phyloP scores from a whole-genome alignment of 2,113 vertebrate species.

The Sterrhoptilus dennistouni region DNA sequence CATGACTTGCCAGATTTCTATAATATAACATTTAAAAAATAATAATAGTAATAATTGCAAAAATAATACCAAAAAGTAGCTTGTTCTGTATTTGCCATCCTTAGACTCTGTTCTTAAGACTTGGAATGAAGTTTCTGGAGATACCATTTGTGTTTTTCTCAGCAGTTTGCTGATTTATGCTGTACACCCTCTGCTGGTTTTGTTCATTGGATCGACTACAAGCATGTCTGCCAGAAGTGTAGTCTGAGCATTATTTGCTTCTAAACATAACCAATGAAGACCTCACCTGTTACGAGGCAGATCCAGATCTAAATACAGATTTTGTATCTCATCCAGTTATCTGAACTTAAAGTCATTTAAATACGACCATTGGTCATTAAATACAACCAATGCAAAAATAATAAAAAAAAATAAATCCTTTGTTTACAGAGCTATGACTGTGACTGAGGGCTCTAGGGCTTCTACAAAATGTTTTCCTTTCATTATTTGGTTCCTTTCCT shows the following conservation, averaged over 20 bases:
- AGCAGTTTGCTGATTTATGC: not conserved
- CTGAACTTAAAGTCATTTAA: not conserved
- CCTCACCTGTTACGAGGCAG: not conserved
- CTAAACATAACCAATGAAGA: not conserved
- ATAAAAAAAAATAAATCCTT: not conserved
- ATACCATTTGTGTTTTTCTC: not conserved
- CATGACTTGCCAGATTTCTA: constrained; percentile 5
- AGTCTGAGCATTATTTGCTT: not conserved
- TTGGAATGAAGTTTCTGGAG: not conserved
- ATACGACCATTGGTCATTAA: not conserved
- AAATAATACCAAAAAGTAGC: not conserved
- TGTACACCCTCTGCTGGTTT: not conserved
- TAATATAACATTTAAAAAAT: not conserved
- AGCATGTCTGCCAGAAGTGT: not conserved
- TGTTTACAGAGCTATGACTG: not conserved
- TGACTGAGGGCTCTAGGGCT: not conserved
- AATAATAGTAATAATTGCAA: not conserved
- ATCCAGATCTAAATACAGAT: not conserved
- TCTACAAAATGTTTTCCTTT: not conserved
- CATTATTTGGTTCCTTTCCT: not conserved
- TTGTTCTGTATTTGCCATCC: not conserved
- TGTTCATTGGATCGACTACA: not conserved
- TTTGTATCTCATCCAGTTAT: not conserved
- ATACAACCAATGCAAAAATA: not conserved
- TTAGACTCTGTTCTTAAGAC: not conserved